These are phyloP conservation scores for Euproctis similis DNA, from an alignment of 2,888 invertebrate genomes.

Conservation along the genomic window DNA sequence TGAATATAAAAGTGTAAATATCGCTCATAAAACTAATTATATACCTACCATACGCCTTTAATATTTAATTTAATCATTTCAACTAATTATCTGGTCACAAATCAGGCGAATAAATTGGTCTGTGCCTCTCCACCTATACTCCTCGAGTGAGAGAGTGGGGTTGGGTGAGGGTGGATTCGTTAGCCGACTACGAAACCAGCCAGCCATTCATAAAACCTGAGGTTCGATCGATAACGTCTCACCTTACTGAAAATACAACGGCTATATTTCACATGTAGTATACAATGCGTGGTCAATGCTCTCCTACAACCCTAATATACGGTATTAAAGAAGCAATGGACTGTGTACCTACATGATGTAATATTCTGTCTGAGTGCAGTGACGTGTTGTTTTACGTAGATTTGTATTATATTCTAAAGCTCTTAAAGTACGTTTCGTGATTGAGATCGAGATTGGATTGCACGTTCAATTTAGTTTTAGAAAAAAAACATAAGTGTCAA, in stretches of 20 bases:
- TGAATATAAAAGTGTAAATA: too few relatives aligned
- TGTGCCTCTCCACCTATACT: too few relatives aligned
- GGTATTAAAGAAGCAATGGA: conserved; percentile 27
- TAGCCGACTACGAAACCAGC: conserved; percentile 21
- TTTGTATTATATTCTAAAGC: conserved; percentile 19
- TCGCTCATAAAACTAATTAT: too few relatives aligned
- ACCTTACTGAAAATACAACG: conserved; percentile 30
- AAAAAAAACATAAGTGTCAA: too few relatives aligned
- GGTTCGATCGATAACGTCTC: conserved; percentile 58
- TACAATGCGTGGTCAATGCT: conserved; percentile 28
- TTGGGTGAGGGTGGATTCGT: conserved; percentile 3
- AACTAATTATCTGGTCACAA: conserved; percentile 41
- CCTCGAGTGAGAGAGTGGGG: too few relatives aligned
- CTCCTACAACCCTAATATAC: conserved; percentile 8
- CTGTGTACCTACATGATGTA: conserved; percentile 12
- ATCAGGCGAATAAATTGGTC: conserved; percentile 46
- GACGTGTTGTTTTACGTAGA: conserved; percentile 23
- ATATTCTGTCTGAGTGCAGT: conserved; percentile 11
- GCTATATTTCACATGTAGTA: conserved; percentile 11
- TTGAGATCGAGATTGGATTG: conserved; percentile 22
- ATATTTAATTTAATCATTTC: conserved; percentile 33
- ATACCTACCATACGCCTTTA: too few relatives aligned
- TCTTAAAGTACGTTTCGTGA: conserved; percentile 22
- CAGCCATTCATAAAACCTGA: conserved; percentile 70
- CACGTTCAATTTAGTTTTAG: conserved; percentile 12